These are phyloP conservation scores for Nematolebias whitei DNA, from an alignment of 2,113 vertebrate genomes.

Conservation along the genomic window DNA sequence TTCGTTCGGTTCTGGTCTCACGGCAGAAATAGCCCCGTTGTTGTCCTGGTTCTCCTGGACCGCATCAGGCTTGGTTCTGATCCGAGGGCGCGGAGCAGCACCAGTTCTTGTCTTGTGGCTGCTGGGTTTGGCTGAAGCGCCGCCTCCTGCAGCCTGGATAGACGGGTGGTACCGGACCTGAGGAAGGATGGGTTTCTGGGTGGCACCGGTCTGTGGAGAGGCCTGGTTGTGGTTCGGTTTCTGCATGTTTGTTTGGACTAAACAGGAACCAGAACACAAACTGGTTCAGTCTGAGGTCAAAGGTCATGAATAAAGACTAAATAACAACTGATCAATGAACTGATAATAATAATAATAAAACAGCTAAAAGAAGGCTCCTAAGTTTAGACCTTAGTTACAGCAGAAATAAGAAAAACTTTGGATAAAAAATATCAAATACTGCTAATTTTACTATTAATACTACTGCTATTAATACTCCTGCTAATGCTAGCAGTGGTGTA, in stretches of 20 bases:
- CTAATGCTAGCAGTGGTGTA: too few species aligned
- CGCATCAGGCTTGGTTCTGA: not conserved
- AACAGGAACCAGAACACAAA: not conserved
- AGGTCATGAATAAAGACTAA: not conserved
- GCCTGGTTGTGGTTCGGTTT: not conserved
- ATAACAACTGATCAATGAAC: too few species aligned
- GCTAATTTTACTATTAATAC: too few species aligned
- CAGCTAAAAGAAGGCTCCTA: too few species aligned
- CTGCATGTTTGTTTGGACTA: not conserved
- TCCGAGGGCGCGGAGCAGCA: not conserved
- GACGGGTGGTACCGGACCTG: conserved; percentile 55
- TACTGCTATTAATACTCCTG: too few species aligned
- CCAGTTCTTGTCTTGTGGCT: conserved; percentile 1
- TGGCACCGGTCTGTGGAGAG: not conserved
- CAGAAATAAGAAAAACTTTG: too few species aligned
- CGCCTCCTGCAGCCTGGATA: conserved; percentile 18
- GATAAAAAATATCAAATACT: too few species aligned
- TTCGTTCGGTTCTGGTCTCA: not conserved
- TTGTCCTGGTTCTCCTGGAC: not conserved
- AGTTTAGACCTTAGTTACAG: too few species aligned
- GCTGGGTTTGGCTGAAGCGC: not conserved
- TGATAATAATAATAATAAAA: too few species aligned
- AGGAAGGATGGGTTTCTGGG: conserved; percentile 15
- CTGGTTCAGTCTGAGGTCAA: not conserved
- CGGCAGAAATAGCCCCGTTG: not conserved